Evolutionary conservation across 2,888 invertebrate genomes (phyloP).

Genomic region (Leucophenga montana): DNA sequence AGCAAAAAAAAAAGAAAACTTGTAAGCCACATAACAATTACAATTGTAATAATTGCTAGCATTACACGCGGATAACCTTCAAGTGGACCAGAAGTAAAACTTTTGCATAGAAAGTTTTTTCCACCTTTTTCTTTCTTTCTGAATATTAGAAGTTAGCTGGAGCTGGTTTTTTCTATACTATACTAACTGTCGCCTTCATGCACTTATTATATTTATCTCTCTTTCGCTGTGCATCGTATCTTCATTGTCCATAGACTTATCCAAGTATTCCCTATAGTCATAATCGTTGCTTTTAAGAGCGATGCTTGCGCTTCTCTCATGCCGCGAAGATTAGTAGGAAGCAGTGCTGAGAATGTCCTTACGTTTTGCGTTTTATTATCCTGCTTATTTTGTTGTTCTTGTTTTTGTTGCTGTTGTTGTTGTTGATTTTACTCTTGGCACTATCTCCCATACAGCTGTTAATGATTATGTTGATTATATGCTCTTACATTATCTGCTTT

Average conservation of each 20-base stretch:
- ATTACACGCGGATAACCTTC: not conserved
- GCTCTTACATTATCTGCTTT: slow-evolving; percentile 2
- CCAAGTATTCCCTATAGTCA: slow-evolving; percentile 6
- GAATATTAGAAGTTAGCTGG: too few species aligned
- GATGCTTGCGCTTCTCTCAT: not conserved
- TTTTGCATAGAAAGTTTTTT: not conserved
- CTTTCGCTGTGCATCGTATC: not conserved
- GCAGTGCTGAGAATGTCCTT: not conserved
- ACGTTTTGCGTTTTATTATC: not conserved
- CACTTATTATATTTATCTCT: slow-evolving; percentile 1
- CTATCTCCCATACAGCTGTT: not conserved
- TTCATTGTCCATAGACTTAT: not conserved
- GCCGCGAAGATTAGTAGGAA: not conserved
- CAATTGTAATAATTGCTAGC: not conserved
- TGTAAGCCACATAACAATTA: not conserved
- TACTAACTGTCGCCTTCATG: not conserved
- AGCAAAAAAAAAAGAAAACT: not conserved
- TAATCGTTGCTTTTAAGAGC: slow-evolving; percentile 18
- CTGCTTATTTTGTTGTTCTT: not conserved
- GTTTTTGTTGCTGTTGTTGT: not conserved
- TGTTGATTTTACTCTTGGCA: not conserved
- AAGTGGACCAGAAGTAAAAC: not conserved
- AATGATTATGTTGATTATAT: slow-evolving; percentile 21
- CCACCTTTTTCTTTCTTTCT: not conserved
- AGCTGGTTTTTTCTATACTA: not conserved